phyloP scores from a whole-genome alignment of 2,797 vertebrate species.

The Lepus townsendii region DNA sequence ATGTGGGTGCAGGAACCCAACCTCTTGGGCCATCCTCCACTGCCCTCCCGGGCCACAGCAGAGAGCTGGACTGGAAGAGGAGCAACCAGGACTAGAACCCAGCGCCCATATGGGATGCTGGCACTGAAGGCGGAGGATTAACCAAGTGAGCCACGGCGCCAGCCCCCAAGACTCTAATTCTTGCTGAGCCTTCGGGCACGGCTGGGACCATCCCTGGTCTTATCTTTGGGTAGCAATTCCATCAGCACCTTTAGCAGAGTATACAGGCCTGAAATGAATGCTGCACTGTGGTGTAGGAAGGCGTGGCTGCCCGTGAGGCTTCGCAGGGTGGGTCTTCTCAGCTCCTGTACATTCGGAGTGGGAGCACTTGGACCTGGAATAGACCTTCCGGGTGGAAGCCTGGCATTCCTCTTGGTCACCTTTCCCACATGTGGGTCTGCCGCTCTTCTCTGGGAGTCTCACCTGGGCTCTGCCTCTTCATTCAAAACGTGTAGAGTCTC shows the following conservation, averaged over 20 bases:
- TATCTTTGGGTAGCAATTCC: neutral
- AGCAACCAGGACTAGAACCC: too few species aligned
- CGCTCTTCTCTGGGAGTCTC: neutral
- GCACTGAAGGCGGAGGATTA: too few species aligned
- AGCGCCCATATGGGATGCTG: too few species aligned
- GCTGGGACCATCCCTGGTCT: neutral
- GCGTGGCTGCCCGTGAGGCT: too few species aligned
- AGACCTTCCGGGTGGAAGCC: neutral
- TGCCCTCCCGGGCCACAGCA: too few species aligned
- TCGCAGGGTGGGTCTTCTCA: neutral
- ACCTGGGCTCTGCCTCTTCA: neutral
- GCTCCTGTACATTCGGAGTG: fast-evolving
- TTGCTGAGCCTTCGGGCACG: neutral
- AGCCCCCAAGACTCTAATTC: neutral
- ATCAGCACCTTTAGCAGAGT: neutral
- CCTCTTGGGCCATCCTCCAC: too few species aligned
- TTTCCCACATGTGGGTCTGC: neutral
- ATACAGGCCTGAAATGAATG: neutral
- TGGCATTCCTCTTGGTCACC: too few species aligned
- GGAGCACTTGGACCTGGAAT: neutral
- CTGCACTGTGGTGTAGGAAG: neutral
- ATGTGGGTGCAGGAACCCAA: too few species aligned
- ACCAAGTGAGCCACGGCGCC: too few species aligned
- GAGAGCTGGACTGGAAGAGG: too few species aligned
- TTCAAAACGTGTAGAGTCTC: neutral